Evolutionary conservation across 2,113 vertebrate genomes (phyloP), one percentile per base, ranked within the genome.

Genomic region (Perca flavescens): DNA sequence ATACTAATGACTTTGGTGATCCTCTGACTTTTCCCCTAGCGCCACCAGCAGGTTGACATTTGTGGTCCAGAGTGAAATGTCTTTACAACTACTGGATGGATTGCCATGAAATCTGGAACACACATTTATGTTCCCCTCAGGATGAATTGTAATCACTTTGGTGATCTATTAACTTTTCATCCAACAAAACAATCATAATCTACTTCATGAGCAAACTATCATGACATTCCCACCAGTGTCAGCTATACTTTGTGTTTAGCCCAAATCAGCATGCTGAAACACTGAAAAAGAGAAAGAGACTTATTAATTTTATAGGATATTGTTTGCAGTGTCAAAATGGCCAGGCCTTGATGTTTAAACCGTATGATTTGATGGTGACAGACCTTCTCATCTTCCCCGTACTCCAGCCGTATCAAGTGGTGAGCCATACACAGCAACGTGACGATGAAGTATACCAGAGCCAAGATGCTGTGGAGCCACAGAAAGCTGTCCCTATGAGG

Each of bases 381-480:
- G 68, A 99, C 98, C 97, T 96, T 97, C 85, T 97, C 96, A 0
- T 96, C 96, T 79, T 96, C 97, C 84, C 92, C 96, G 95, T 97
- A 97, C 66, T 97, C 96, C 74, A 99, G 94, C 13, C 95, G 94
- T 58, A 96, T 80, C 2, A 96, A 96, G 91, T 99, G 98, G 87
- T 99, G 98, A 81, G 93, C 94, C 98, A 99, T 99, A 87, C 96
- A 96, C 86, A 97, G 46, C 66, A 96, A 15, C 0, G 97, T 98
- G 89, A 96, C 91, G 82, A 99, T 89, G 93, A 99, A 99, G 93
- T 99, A 99, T 50, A 99, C 77, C 86, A 99, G 95, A 4, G 98
- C 95, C 0, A 99, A 96, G 86, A 97, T 84, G 91, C 97, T 96
- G 80, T 99, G 98, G 67, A 99, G 89, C 98, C 98, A 99, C 76